Evolutionary conservation across 2,797 vertebrate genomes (phyloP).

Genomic region (Epinephelus coioides): DNA sequence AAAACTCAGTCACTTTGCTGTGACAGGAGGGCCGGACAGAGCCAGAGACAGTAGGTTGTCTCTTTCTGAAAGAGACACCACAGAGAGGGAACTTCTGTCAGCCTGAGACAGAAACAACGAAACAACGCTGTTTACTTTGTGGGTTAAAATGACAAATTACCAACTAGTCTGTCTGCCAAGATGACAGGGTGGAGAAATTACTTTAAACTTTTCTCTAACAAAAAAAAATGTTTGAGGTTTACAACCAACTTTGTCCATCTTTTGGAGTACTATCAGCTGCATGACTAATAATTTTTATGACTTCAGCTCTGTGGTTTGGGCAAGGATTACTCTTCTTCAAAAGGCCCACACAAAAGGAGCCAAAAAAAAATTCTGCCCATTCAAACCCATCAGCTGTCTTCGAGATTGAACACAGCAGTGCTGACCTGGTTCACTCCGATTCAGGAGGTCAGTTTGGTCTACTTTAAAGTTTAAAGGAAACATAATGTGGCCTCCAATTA

Average conservation of each 20-base stretch:
- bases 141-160: slow-evolving; percentile 44
- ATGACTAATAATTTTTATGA: slow-evolving; percentile 39
- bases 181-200: slow-evolving; percentile 11
- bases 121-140: slow-evolving; percentile 20
- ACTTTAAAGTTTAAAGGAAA: slow-evolving; percentile 44
- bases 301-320: slow-evolving; percentile 39
- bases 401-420: slow-evolving; percentile 20
- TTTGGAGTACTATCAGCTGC: slow-evolving; percentile 25
- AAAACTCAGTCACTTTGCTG: slow-evolving; percentile 65
- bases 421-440: slow-evolving; percentile 47
- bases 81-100: slow-evolving; percentile 7
- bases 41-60: slow-evolving; percentile 36
- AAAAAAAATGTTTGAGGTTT: slow-evolving; percentile 10
- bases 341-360: slow-evolving; percentile 23
- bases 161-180: neutral
- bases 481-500: slow-evolving; percentile 43
- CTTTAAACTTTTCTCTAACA: neutral
- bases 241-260: slow-evolving; percentile 11
- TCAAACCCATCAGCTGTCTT: neutral
- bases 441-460: slow-evolving; percentile 43
- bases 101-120: slow-evolving; percentile 9
- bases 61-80: slow-evolving; percentile 24
- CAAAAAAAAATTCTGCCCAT: neutral
- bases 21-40: slow-evolving; percentile 30
- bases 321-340: slow-evolving; percentile 6